Percentiles rank a stretch among this genome's conserved stretches.
Conservation (phyloP, 2,888 invertebrate species). For the Chrysotoxum bicinctum region DNA sequence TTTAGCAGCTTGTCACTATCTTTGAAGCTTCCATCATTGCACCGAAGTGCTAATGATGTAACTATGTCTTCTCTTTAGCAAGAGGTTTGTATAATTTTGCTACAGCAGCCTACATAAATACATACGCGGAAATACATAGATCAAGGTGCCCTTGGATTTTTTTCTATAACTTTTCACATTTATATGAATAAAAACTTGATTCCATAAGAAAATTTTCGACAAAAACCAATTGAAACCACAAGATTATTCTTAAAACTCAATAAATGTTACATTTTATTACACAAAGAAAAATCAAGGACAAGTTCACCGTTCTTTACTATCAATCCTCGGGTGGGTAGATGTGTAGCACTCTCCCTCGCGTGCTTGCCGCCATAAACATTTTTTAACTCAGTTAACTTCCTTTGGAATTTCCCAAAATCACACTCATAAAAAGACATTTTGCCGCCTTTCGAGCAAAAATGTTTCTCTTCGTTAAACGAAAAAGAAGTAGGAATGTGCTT, state of each 20-base stretch:
- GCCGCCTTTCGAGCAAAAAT: background rate
- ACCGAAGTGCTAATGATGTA: too few relatives aligned
- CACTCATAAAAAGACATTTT: background rate
- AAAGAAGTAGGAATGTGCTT: background rate
- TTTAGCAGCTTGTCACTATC: too few relatives aligned
- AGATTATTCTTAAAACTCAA: background rate
- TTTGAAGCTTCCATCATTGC: too few relatives aligned
- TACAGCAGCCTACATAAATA: too few relatives aligned
- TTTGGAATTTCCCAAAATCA: background rate
- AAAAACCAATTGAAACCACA: background rate
- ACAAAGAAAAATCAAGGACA: constrained; percentile 9
- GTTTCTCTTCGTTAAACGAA: background rate
- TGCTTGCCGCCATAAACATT: background rate
- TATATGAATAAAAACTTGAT: background rate
- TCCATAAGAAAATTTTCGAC: background rate
- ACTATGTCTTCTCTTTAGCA: too few relatives aligned
- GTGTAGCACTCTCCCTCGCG: background rate
- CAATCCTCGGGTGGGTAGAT: too few relatives aligned
- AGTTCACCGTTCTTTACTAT: background rate
- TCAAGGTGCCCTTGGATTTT: too few relatives aligned
- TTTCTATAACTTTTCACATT: background rate
- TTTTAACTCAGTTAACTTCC: constrained; percentile 5
- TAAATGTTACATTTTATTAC: constrained; percentile 2
- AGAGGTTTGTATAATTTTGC: too few relatives aligned
- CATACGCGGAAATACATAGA: too few relatives aligned